Base-by-base conservation (phyloP, 35 echinoderm and acorn worm species). In the Holothuria glaberrima region DNA sequence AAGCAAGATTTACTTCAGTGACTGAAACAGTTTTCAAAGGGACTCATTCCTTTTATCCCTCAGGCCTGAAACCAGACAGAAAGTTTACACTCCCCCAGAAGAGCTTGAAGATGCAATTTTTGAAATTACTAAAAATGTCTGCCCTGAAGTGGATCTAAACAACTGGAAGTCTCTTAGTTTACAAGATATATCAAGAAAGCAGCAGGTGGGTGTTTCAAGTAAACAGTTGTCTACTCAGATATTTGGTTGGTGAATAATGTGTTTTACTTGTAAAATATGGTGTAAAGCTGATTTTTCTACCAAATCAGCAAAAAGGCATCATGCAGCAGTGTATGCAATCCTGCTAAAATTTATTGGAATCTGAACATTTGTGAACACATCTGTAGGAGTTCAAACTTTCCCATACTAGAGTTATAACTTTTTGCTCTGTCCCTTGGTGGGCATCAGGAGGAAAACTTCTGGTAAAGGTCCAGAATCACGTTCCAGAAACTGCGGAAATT, bases 81-180 rank as follows among this genome's bases (percentile, higher is more conserved):
- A 27, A 74, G 90, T 86, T 28, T 98, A 98, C 36, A 87, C 34
- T 30, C 95, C 95, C 25, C 92, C 95, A 22, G 79, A 52, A 45
- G 95, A 98, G 59, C 67, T 94, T 30, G 62, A 85, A 56, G 88
- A 94, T 64, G 71, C 50, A 65, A 66, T 98, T 58, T 59, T 91
- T 52, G 90, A 78, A 14, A 92, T 98, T 59, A 94, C 95, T 21
- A 56, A 80, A 27, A 82, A 93, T 35, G 77, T 93, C 1, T 88
- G 82, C 30, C 81, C 88, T 61, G 87, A 90, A 20, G 57, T 88
- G 31, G 78, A 68, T 69, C 46, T 32, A 30, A 88, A 70, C 14
- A 81, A 88, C 29, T 93, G 94, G 92, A 80, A 75, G 36, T 33
- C 88, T 4, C 66, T 90, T 18, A 17, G 56, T 3, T 72, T 93